phyloP scores from a whole-genome alignment of 1,140 invertebrate genomes.

The Drosophila saltans region DNA sequence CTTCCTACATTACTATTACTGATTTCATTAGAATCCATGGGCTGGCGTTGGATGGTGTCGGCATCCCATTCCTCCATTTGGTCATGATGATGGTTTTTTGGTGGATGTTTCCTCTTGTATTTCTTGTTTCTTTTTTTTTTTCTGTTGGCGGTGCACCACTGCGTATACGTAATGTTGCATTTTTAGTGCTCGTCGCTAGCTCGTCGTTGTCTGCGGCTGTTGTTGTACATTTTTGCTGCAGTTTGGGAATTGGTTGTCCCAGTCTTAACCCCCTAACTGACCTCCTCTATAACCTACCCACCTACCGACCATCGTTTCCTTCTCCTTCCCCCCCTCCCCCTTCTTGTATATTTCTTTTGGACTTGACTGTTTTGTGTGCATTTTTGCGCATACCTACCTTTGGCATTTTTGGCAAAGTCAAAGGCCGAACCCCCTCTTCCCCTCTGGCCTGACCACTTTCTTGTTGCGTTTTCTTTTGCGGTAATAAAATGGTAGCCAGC shows the following conservation, averaged over 20 bases:
- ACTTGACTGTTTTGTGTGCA: conserved; percentile 68
- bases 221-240: conserved; percentile 83
- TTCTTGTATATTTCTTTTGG: neutral
- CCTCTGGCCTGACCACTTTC: conserved; percentile 54
- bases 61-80: neutral
- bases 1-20: conserved; percentile 63
- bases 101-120: conserved; percentile 24
- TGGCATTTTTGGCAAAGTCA: conserved; percentile 78
- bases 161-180: conserved; percentile 82
- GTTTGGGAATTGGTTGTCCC: conserved; percentile 80
- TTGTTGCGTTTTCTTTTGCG: conserved; percentile 80
- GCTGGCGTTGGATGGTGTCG: neutral
- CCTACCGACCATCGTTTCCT: neutral
- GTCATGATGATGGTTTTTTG: conserved; percentile 20
- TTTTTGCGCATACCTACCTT: conserved; percentile 82
- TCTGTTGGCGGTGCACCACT: conserved; percentile 74
- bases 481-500: conserved; percentile 74
- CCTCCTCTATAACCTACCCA: neutral
- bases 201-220: conserved; percentile 64
- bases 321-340: neutral
- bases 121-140: conserved; percentile 24
- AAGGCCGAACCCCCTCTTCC: conserved; percentile 39
- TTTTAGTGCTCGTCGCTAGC: conserved; percentile 62
- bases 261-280: conserved; percentile 43
- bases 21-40: conserved; percentile 77